A percentile compares a stretch with the other conserved stretches of the same genome.
Conservation (phyloP, 2,797 vertebrate genomes). For the Cottoperca gobio region DNA sequence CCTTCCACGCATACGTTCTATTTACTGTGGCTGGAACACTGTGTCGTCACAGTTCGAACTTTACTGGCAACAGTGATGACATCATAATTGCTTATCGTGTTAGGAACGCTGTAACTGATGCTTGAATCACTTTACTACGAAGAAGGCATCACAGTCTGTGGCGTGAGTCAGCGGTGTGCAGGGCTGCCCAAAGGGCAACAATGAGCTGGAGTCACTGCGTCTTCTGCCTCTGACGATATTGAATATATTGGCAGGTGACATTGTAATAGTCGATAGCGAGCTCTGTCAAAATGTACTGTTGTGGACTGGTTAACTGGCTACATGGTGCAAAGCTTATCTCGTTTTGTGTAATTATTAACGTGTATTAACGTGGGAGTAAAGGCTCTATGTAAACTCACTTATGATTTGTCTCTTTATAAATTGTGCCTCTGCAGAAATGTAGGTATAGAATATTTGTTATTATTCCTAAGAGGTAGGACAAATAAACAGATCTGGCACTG, state of each 20-base stretch:
- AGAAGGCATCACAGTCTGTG: conserved; percentile 31
- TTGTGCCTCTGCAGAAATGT: not conserved
- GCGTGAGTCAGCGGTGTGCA: conserved; percentile 69
- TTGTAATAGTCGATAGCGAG: not conserved
- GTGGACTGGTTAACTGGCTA: not conserved
- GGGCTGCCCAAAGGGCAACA: conserved; percentile 34
- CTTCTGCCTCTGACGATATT: conserved; percentile 4
- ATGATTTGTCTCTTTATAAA: conserved; percentile 9
- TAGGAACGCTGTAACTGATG: conserved; percentile 1
- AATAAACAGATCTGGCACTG: conserved; percentile 61
- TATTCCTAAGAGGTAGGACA: not conserved
- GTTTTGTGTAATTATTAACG: conserved; percentile 32
- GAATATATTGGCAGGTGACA: conserved; percentile 18
- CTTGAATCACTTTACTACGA: conserved; percentile 64
- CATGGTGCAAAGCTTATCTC: conserved; percentile 20
- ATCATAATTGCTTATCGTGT: conserved; percentile 32
- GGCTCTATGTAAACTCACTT: conserved; percentile 24
- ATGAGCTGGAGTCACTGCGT: conserved; percentile 31
- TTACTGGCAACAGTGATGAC: conserved; percentile 54
- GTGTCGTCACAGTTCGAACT: conserved; percentile 56
- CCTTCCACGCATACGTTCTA: not conserved
- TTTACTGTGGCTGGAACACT: not conserved
- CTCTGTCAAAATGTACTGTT: not conserved
- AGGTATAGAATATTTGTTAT: not conserved
- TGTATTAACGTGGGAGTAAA: conserved; percentile 2